A percentile compares a stretch with the other conserved stretches of the same genome.
Evolutionary conservation across 2,113 vertebrate genomes (phyloP).

Genomic region (Tretioscincus oriximinensis): DNA sequence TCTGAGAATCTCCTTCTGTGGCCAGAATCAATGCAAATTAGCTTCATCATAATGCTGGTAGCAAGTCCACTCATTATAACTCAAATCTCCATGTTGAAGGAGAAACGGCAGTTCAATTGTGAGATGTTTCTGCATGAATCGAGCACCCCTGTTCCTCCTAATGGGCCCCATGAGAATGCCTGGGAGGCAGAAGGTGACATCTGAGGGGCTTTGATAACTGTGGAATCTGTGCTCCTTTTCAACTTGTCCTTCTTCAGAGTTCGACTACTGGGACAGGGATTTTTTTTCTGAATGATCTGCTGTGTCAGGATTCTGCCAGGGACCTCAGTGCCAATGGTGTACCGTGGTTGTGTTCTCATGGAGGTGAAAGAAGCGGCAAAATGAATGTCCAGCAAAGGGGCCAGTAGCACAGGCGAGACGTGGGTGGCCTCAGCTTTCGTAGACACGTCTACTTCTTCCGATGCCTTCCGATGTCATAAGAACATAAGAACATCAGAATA

Average conservation of each 20-base stretch:
- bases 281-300: no score
- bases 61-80: background rate
- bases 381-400: no score
- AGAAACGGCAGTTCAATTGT: background rate
- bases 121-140: background rate
- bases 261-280: no score
- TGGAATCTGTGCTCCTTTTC: background rate
- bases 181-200: constrained; percentile 1
- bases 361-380: no score
- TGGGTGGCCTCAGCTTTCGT: no score
- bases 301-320: no score
- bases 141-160: background rate
- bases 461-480: no score
- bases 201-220: background rate
- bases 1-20: background rate
- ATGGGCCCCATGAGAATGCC: background rate
- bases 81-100: background rate
- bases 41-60: constrained; percentile 1
- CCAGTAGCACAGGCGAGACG: no score
- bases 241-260: background rate
- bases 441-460: no score
- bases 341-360: no score
- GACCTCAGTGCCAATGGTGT: no score
- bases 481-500: no score
- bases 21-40: background rate